Conservation (phyloP, 1,140 invertebrate genomes). For the Bathynomus jamesi region DNA sequence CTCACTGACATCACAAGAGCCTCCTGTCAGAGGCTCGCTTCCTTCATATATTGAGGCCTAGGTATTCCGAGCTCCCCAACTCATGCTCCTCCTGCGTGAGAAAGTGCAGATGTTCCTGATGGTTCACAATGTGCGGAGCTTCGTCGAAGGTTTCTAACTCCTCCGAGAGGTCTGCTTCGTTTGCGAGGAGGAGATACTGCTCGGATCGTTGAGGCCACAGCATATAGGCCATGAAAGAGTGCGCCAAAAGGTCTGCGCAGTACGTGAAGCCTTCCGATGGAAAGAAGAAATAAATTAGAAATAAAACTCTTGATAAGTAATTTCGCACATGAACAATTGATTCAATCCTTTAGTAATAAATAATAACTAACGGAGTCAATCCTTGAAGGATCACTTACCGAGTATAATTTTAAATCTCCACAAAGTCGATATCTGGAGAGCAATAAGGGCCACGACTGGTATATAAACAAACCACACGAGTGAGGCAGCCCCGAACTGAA, state of each 20-base stretch:
- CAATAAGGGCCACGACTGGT: slow-evolving; percentile 85
- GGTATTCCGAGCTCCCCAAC: background rate
- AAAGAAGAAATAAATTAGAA: slow-evolving; percentile 19
- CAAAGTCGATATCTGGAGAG: slow-evolving; percentile 81
- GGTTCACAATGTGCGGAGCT: slow-evolving; percentile 53
- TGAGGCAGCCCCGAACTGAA: slow-evolving; percentile 93
- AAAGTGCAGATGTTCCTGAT: background rate
- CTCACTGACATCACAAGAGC: no score
- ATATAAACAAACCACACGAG: slow-evolving; percentile 97
- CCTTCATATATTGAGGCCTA: background rate
- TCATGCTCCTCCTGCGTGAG: background rate
- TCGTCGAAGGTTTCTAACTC: slow-evolving; percentile 87
- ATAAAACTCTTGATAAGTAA: slow-evolving; percentile 13
- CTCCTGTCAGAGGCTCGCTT: no score
- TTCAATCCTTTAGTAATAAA: slow-evolving; percentile 1
- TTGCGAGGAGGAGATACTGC: slow-evolving; percentile 71
- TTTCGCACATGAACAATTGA: slow-evolving; percentile 13
- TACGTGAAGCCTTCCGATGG: slow-evolving; percentile 84
- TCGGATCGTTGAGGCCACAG: slow-evolving; percentile 85
- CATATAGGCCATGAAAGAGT: slow-evolving; percentile 85
- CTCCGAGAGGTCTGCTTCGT: slow-evolving; percentile 61
- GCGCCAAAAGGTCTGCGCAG: slow-evolving; percentile 86
- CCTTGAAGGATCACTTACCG: slow-evolving; percentile 60
- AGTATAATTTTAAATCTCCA: slow-evolving; percentile 92
- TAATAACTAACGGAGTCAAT: slow-evolving; percentile 11